phyloP scores from a whole-genome alignment of 1,140 invertebrate genomes.

The Ooceraea biroi region DNA sequence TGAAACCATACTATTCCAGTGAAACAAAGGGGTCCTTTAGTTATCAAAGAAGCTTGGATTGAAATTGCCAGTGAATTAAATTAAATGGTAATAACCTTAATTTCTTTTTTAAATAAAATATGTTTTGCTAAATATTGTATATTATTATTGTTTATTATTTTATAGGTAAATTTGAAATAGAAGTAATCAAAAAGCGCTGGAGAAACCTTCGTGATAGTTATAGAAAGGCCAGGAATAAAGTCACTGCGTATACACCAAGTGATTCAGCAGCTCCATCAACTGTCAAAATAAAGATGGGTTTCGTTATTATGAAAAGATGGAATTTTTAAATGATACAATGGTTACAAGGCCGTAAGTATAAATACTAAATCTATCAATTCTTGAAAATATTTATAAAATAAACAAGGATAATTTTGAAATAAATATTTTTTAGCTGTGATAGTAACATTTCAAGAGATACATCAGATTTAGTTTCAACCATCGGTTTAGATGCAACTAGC shows the following conservation, averaged over 20 bases:
- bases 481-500: neutral
- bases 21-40: neutral
- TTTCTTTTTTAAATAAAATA: too few species aligned
- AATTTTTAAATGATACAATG: neutral
- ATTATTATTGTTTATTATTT: slow-evolving; percentile 4
- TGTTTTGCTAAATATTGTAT: too few species aligned
- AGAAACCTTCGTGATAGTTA: slow-evolving; percentile 5
- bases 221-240: neutral
- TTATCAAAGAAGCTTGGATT: neutral
- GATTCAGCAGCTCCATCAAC: neutral
- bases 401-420: slow-evolving; percentile 16
- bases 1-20: neutral
- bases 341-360: slow-evolving; percentile 1
- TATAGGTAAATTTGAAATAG: slow-evolving; percentile 1
- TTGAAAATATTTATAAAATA: too few species aligned
- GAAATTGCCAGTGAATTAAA: neutral
- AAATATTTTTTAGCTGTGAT: neutral
- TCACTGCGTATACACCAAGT: slow-evolving; percentile 1
- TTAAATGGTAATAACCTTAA: neutral
- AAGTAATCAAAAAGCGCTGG: slow-evolving; percentile 1
- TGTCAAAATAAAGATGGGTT: neutral
- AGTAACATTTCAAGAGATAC: neutral
- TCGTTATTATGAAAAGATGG: neutral
- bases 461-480: too few species aligned
- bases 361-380: too few species aligned